Evolutionary conservation across 2,888 invertebrate species (phyloP).

Genomic region (Euplexia lucipara): DNA sequence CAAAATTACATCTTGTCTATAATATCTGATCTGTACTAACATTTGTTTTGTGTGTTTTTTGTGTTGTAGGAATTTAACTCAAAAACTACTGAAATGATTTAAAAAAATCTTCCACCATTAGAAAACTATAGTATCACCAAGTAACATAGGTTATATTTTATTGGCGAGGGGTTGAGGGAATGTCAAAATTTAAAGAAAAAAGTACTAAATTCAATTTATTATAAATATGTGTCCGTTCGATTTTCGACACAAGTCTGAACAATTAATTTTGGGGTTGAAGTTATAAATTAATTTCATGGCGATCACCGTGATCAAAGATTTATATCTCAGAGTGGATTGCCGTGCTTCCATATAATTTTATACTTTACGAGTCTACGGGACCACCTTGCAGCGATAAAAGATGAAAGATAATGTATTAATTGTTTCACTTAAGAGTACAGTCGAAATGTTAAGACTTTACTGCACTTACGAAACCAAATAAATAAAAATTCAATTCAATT

Average conservation of each 20-base stretch:
- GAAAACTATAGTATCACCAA: too few species aligned
- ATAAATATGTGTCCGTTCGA: background rate
- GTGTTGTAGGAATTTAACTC: too few species aligned
- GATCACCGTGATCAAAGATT: slow-evolving; percentile 39
- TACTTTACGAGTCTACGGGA: slow-evolving; percentile 54
- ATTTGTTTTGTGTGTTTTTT: too few species aligned
- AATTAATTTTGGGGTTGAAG: slow-evolving; percentile 20
- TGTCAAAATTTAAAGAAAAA: too few species aligned
- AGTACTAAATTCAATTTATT: too few species aligned
- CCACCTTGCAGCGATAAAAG: slow-evolving; percentile 61
- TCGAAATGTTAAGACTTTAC: slow-evolving; percentile 23
- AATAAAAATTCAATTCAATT: slow-evolving; percentile 22
- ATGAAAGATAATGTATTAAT: slow-evolving; percentile 55
- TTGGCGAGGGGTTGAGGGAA: too few species aligned
- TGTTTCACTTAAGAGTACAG: slow-evolving; percentile 34
- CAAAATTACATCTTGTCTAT: too few species aligned
- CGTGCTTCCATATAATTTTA: slow-evolving; percentile 52
- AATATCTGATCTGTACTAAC: too few species aligned
- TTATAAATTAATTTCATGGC: slow-evolving; percentile 43
- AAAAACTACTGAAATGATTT: too few species aligned
- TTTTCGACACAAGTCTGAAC: slow-evolving; percentile 14
- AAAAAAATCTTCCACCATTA: too few species aligned
- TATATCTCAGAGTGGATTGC: slow-evolving; percentile 40
- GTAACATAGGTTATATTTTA: too few species aligned
- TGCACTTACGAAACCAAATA: slow-evolving; percentile 19